These are phyloP conservation scores for Dromaius novaehollandiae DNA, from an alignment of 2,113 vertebrate genomes.

Conservation along the genomic window DNA sequence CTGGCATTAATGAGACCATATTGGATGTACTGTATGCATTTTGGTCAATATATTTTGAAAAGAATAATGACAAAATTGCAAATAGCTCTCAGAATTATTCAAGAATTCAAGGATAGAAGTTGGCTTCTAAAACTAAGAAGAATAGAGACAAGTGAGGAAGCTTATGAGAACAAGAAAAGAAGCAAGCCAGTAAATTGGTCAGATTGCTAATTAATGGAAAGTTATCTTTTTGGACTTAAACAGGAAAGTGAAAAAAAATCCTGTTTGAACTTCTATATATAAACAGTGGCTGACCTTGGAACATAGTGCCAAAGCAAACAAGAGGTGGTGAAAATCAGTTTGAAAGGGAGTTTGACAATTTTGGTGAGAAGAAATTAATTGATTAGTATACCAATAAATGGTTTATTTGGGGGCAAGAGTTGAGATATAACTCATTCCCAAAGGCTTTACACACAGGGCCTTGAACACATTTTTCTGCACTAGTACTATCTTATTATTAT, in stretches of 20 bases:
- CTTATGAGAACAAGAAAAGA: not conserved
- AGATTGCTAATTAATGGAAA: not conserved
- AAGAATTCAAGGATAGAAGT: not conserved
- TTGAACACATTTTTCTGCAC: not conserved
- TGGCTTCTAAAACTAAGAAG: not conserved
- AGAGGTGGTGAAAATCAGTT: not conserved
- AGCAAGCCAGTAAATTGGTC: not conserved
- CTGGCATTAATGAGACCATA: not conserved
- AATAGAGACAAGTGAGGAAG: not conserved
- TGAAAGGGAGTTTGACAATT: not conserved
- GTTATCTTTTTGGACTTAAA: not conserved
- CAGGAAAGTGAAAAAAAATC: not conserved
- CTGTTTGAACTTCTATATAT: not conserved
- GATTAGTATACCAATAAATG: not conserved
- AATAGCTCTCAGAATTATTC: not conserved
- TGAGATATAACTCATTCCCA: not conserved
- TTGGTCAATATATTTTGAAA: not conserved
- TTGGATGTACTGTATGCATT: not conserved
- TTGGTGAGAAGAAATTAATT: not conserved
- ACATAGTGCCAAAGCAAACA: not conserved
- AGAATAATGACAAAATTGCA: not conserved
- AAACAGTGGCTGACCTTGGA: not conserved
- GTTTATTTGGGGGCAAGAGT: not conserved
- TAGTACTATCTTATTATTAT: not conserved
- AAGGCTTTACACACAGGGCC: not conserved